Conservation (phyloP, 2,113 vertebrate species). For the Vulpes ferrilata region DNA sequence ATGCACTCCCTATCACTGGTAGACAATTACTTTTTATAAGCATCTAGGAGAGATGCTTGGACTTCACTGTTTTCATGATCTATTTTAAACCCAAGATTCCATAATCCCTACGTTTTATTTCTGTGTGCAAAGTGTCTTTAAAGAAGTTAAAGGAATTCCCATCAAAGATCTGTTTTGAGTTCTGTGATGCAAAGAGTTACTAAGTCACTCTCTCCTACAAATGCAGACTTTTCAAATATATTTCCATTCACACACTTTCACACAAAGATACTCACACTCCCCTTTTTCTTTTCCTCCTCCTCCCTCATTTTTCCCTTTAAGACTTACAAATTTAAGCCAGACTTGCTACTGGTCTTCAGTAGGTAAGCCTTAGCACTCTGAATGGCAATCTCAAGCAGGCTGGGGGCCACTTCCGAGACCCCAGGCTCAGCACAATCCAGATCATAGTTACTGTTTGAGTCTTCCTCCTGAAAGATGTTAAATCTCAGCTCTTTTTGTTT, state of each 20-base stretch:
- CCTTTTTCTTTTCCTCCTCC: neutral
- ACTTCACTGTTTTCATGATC: neutral
- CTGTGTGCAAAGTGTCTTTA: neutral
- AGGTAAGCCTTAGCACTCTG: slow-evolving; percentile 91
- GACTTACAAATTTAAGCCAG: slow-evolving; percentile 93
- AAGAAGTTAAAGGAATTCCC: neutral
- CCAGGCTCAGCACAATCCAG: slow-evolving; percentile 56
- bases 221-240: neutral
- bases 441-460: slow-evolving; percentile 63
- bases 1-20: neutral
- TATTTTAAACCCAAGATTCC: neutral
- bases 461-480: slow-evolving; percentile 58
- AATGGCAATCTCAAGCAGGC: slow-evolving; percentile 76
- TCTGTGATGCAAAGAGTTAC: neutral
- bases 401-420: neutral
- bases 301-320: neutral
- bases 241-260: neutral
- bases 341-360: slow-evolving; percentile 85
- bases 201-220: neutral
- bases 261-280: neutral
- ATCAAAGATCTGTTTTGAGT: neutral
- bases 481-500: neutral
- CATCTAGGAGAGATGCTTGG: neutral
- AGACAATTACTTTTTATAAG: neutral
- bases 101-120: slow-evolving; percentile 32